A percentile compares a stretch with the other conserved stretches of the same genome.
These are phyloP conservation scores for Acleris emargana DNA, from an alignment of 2,888 invertebrate genomes.

Conservation along the genomic window DNA sequence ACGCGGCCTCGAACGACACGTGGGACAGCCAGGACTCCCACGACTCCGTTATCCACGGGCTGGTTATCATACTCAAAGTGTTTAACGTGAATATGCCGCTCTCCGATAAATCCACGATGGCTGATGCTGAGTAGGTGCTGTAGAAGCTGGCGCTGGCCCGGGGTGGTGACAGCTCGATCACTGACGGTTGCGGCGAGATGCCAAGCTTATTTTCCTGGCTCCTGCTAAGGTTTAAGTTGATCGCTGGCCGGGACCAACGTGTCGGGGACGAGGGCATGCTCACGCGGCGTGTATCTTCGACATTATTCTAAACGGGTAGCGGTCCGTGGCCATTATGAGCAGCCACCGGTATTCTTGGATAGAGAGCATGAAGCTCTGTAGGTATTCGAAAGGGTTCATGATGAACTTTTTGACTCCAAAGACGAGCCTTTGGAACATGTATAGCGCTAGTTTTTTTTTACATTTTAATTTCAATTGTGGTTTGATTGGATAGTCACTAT, in stretches of 20 bases:
- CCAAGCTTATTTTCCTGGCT: constrained; percentile 4
- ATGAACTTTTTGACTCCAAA: constrained; percentile 1
- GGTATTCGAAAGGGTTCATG: constrained; percentile 65
- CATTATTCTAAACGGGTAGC: constrained; percentile 66
- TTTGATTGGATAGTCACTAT: too few species aligned
- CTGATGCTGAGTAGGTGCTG: background rate
- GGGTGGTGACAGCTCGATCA: background rate
- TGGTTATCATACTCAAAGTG: constrained; percentile 59
- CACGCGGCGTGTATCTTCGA: constrained; percentile 66
- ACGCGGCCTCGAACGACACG: background rate
- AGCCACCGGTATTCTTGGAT: constrained; percentile 71
- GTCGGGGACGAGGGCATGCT: constrained; percentile 5
- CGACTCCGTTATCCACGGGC: constrained; percentile 60
- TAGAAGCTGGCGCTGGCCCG: constrained; percentile 3
- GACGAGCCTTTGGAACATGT: background rate
- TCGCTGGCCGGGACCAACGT: constrained; percentile 5
- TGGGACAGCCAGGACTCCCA: constrained; percentile 38
- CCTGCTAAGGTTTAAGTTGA: background rate
- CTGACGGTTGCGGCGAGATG: background rate
- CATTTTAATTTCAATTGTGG: background rate
- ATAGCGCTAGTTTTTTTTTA: background rate
- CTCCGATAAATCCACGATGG: background rate
- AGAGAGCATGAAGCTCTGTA: constrained; percentile 56
- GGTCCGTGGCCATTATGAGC: constrained; percentile 63
- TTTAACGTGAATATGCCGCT: constrained; percentile 40